Conservation (phyloP, 1,140 invertebrate genomes). For the Aricia agestis region DNA sequence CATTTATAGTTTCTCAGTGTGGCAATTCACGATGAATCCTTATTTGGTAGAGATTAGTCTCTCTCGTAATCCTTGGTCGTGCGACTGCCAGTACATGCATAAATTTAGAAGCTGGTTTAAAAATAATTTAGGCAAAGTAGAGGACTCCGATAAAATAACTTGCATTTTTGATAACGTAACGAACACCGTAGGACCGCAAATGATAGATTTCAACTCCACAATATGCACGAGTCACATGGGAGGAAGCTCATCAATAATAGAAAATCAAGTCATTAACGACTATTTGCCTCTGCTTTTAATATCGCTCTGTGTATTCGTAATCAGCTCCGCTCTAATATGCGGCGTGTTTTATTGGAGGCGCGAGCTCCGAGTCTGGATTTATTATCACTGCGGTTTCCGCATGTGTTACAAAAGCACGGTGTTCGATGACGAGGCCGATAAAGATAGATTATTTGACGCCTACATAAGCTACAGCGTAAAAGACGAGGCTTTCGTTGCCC, state of each 20-base stretch:
- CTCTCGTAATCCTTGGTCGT: slow-evolving; percentile 92
- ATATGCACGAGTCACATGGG: slow-evolving; percentile 80
- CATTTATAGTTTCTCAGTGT: slow-evolving; percentile 85
- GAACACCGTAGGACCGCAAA: slow-evolving; percentile 77
- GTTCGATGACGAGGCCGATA: slow-evolving; percentile 85
- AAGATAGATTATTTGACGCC: slow-evolving; percentile 91
- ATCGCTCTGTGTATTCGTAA: slow-evolving; percentile 84
- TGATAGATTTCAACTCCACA: slow-evolving; percentile 82
- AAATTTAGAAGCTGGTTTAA: slow-evolving; percentile 87
- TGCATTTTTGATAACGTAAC: slow-evolving; percentile 83
- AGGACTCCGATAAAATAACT: slow-evolving; percentile 81
- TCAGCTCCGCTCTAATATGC: slow-evolving; percentile 83
- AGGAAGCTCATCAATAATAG: slow-evolving; percentile 82
- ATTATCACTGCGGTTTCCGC: slow-evolving; percentile 88
- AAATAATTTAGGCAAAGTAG: slow-evolving; percentile 83
- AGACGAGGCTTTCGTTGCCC: slow-evolving; percentile 91
- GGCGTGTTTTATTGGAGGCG: slow-evolving; percentile 88
- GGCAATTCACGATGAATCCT: slow-evolving; percentile 85
- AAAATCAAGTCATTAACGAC: slow-evolving; percentile 86
- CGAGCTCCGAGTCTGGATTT: slow-evolving; percentile 90
- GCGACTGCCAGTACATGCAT: slow-evolving; percentile 89
- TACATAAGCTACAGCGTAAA: slow-evolving; percentile 94
- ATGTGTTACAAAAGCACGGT: slow-evolving; percentile 88
- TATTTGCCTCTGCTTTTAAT: slow-evolving; percentile 86
- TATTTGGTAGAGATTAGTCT: slow-evolving; percentile 88